Evolutionary conservation across 2,797 vertebrate genomes (phyloP).

Genomic region (Emydoidea blandingii): DNA sequence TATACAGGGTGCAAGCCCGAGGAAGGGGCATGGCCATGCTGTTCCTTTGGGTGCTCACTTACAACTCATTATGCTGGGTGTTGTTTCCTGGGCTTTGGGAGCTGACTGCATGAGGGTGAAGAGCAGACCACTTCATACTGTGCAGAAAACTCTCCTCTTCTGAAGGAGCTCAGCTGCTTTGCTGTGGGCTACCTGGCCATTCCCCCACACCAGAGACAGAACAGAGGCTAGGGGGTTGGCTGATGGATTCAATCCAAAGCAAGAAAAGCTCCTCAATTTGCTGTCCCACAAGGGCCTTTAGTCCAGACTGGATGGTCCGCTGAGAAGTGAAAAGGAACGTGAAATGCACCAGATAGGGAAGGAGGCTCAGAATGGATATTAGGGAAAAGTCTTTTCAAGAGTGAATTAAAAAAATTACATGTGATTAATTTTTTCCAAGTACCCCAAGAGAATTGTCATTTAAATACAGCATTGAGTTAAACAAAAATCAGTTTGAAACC

Average conservation of each 20-base stretch:
- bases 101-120: not conserved
- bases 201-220: accelerated
- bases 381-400: not conserved
- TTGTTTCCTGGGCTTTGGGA: not conserved
- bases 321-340: not conserved
- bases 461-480: not conserved
- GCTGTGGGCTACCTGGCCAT: not conserved
- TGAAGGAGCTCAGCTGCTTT: not conserved
- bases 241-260: not conserved
- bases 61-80: not conserved
- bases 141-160: not conserved
- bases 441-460: not conserved
- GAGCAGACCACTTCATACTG: not conserved
- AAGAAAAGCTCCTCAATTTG: not conserved
- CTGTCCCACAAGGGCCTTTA: not conserved
- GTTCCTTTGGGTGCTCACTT: not conserved
- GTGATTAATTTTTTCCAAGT: not conserved
- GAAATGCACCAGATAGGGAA: not conserved
- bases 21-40: not conserved
- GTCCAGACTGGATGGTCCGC: not conserved
- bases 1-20: not conserved
- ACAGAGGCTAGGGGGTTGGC: not conserved
- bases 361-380: accelerated
- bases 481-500: not conserved
- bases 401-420: accelerated